phyloP scores from a whole-genome alignment of 1,140 invertebrate genomes.

The Anoplophora glabripennis region DNA sequence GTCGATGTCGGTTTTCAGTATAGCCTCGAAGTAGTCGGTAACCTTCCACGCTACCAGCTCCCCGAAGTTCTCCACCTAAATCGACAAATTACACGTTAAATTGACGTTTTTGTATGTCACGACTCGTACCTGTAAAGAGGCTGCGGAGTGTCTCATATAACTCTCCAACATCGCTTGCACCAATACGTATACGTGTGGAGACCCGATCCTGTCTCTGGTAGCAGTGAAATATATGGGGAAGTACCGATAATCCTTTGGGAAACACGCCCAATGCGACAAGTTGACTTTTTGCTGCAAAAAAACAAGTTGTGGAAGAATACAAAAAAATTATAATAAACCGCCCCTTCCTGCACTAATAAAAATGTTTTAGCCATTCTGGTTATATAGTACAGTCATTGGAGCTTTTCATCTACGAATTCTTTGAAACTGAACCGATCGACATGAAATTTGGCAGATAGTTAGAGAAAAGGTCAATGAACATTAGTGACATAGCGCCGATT shows the following conservation, averaged over 20 bases:
- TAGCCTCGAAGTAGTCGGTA: slow-evolving; percentile 58
- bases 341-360: too few relatives aligned
- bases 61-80: slow-evolving; percentile 65
- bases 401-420: too few relatives aligned
- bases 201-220: slow-evolving; percentile 27
- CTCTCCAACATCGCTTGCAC: slow-evolving; percentile 52
- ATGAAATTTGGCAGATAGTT: too few relatives aligned
- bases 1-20: slow-evolving; percentile 63
- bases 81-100: slow-evolving; percentile 34
- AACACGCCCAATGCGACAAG: slow-evolving; percentile 55
- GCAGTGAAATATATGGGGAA: slow-evolving; percentile 53
- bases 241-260: slow-evolving; percentile 50
- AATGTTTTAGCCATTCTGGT: too few relatives aligned
- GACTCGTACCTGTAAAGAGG: slow-evolving; percentile 32
- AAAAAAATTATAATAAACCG: not conserved
- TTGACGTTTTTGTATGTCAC: too few relatives aligned
- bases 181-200: slow-evolving; percentile 50
- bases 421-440: too few relatives aligned
- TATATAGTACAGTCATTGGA: too few relatives aligned
- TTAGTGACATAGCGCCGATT: too few relatives aligned
- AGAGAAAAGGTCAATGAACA: too few relatives aligned
- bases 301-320: not conserved
- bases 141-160: slow-evolving; percentile 39
- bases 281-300: slow-evolving; percentile 41
- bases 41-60: slow-evolving; percentile 63